Evolutionary conservation across 2,113 vertebrate genomes (phyloP).

Genomic region (Orcinus orca): DNA sequence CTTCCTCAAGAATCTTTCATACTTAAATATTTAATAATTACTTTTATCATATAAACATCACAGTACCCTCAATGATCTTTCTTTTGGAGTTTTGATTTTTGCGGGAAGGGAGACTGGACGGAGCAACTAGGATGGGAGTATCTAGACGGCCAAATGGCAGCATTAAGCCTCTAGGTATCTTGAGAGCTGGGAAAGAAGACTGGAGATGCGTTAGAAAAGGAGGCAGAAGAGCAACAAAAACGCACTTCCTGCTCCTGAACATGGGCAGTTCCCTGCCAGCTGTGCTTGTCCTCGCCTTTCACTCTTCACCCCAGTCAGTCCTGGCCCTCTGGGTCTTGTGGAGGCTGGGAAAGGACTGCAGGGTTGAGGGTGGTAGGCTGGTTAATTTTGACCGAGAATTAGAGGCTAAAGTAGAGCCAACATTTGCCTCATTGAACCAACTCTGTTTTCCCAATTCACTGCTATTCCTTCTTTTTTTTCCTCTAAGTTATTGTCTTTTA

Average conservation of each 20-base stretch:
- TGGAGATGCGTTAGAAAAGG: neutral
- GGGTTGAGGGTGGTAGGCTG: neutral
- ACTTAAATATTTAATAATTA: neutral
- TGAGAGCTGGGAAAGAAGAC: neutral
- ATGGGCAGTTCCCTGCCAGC: too few species aligned
- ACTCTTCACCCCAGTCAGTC: neutral
- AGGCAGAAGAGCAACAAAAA: neutral
- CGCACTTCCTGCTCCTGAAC: neutral
- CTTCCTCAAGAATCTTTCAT: neutral
- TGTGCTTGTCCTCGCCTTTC: neutral
- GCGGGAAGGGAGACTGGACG: neutral
- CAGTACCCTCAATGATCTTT: neutral
- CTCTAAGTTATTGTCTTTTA: neutral
- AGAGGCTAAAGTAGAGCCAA: neutral
- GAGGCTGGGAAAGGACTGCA: neutral
- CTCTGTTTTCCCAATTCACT: neutral
- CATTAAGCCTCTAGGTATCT: neutral
- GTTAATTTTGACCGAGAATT: neutral
- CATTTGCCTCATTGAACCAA: neutral
- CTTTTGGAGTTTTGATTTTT: neutral
- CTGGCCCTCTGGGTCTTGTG: neutral
- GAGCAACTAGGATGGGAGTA: neutral
- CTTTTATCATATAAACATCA: neutral
- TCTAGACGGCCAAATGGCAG: neutral
- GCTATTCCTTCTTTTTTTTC: neutral